A percentile compares a stretch with the other conserved stretches of the same genome.
Conservation (phyloP, 2,113 vertebrate genomes). For the Nothobranchius furzeri region DNA sequence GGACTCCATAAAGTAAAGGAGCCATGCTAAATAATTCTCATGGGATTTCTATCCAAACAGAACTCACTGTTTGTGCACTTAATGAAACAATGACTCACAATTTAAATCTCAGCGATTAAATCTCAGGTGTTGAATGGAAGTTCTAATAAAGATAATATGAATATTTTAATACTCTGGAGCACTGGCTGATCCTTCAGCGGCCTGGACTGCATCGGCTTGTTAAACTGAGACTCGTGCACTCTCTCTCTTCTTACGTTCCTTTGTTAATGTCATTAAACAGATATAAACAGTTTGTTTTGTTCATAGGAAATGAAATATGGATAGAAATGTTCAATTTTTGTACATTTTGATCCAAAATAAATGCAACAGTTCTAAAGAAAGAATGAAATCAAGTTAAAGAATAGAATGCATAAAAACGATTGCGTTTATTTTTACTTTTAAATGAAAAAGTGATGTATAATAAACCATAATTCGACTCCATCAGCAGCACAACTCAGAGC, state of each 20-base stretch:
- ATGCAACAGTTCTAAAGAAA: too few species aligned
- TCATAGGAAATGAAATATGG: too few species aligned
- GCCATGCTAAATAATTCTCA: constrained; percentile 20
- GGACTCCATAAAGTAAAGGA: constrained; percentile 34
- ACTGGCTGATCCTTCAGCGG: constrained; percentile 3
- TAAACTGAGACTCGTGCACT: too few species aligned
- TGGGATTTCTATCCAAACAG: constrained; percentile 22
- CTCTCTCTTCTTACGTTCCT: neutral
- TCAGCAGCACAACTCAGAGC: too few species aligned
- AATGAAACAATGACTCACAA: neutral
- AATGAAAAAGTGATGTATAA: too few species aligned
- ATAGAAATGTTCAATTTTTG: too few species aligned
- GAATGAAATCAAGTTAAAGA: too few species aligned
- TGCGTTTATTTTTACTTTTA: too few species aligned
- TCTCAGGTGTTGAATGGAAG: constrained; percentile 6
- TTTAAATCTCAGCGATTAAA: constrained; percentile 1
- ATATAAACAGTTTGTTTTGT: neutral
- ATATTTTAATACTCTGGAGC: neutral
- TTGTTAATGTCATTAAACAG: neutral
- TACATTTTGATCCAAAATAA: too few species aligned
- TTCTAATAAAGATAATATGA: neutral
- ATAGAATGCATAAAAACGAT: too few species aligned
- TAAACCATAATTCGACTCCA: too few species aligned
- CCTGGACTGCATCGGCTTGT: too few species aligned
- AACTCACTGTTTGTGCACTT: constrained; percentile 30